Percentiles rank a stretch among this genome's conserved stretches.
These are phyloP conservation scores for Pelecanus crispus DNA, from an alignment of 2,113 vertebrate species.

Conservation along the genomic window DNA sequence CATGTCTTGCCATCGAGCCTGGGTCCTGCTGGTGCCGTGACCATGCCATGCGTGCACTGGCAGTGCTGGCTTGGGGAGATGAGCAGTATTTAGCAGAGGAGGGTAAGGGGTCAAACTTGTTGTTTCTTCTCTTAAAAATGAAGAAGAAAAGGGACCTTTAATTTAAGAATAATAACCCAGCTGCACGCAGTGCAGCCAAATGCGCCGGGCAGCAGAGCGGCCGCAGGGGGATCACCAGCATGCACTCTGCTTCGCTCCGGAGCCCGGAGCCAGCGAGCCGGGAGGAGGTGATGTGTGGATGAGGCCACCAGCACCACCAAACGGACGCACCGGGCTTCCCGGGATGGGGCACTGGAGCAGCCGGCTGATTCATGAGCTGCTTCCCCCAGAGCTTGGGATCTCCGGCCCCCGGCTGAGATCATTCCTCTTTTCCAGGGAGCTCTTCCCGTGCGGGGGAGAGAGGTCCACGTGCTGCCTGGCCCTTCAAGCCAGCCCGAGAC, in stretches of 20 bases:
- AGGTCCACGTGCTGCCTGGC: rapidly evolving
- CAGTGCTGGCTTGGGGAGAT: background rate
- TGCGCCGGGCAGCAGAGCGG: rapidly evolving
- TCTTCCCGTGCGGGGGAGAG: background rate
- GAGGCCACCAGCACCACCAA: constrained; percentile 6
- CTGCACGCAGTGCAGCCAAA: rapidly evolving
- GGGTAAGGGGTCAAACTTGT: background rate
- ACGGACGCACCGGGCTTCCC: rapidly evolving
- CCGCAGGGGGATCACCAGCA: background rate
- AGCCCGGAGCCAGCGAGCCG: background rate
- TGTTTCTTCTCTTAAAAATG: background rate
- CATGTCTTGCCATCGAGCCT: rapidly evolving
- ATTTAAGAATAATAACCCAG: constrained; percentile 18
- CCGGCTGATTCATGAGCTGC: background rate
- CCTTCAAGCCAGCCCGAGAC: background rate
- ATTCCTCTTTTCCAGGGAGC: background rate
- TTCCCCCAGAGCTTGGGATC: background rate
- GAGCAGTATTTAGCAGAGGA: constrained; percentile 26
- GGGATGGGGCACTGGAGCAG: background rate
- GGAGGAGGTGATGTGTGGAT: background rate
- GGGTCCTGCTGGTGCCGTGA: background rate
- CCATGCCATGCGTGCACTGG: background rate
- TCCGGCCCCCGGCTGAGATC: background rate
- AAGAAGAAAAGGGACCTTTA: constrained; percentile 9
- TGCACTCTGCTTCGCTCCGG: background rate